These are phyloP conservation scores for Naja naja DNA, from an alignment of 2,113 vertebrate species.

Conservation along the genomic window DNA sequence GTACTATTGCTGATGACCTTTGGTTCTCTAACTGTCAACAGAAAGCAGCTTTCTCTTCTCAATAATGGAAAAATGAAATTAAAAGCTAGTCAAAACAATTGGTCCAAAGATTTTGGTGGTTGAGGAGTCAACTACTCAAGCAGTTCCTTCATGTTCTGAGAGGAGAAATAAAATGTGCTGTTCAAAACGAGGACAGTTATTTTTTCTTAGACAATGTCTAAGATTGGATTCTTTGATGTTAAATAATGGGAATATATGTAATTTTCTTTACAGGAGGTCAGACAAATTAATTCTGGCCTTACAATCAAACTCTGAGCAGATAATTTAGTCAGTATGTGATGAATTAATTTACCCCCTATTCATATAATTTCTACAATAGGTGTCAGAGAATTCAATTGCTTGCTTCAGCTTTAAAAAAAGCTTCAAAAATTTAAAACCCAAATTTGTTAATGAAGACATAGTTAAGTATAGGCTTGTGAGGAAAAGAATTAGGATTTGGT, in stretches of 20 bases:
- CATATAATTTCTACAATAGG: neutral
- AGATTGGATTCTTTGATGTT: conserved; percentile 4
- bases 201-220: neutral
- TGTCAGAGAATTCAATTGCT: neutral
- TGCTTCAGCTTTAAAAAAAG: neutral
- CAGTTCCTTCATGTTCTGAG: neutral
- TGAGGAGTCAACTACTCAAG: neutral
- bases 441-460: neutral
- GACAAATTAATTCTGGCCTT: conserved; percentile 12
- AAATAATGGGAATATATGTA: conserved; percentile 12
- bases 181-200: neutral
- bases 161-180: neutral
- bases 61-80: neutral
- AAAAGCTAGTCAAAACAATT: neutral
- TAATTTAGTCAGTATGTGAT: conserved; percentile 6
- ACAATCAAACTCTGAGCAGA: conserved; percentile 17
- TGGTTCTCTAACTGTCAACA: neutral
- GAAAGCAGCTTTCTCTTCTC: neutral
- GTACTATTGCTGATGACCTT: neutral
- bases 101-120: neutral
- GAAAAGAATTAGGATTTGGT: neutral
- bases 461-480: neutral
- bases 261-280: conserved; percentile 20
- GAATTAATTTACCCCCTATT: conserved; percentile 21
- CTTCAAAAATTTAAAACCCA: neutral